Percentiles rank a stretch among this genome's conserved stretches.
Conservation (phyloP, 2,113 vertebrate species). For the Chaetorhynchus papuensis region DNA sequence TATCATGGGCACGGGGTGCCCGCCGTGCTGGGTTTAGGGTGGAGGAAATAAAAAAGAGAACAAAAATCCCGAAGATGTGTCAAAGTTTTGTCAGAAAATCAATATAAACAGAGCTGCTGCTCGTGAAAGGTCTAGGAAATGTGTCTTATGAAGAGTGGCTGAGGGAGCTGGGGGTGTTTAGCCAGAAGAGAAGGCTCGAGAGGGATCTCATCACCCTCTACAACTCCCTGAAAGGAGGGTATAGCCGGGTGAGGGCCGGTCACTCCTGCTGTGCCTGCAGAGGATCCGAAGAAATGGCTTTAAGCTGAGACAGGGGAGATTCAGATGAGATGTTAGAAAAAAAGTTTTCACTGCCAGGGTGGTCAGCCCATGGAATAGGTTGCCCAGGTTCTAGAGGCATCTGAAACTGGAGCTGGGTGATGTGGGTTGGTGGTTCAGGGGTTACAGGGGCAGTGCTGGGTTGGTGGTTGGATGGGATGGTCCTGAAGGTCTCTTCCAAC, state of each 20-base stretch:
- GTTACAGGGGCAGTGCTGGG: not conserved
- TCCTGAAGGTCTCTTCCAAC: not conserved
- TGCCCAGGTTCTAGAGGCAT: not conserved
- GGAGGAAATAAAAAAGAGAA: too few relatives aligned
- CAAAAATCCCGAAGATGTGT: not conserved
- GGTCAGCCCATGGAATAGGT: not conserved
- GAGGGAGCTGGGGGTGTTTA: not conserved
- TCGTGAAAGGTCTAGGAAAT: not conserved
- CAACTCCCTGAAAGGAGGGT: not conserved
- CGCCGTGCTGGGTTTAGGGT: too few relatives aligned
- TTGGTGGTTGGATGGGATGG: not conserved
- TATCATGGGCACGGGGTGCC: accelerated
- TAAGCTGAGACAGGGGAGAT: not conserved
- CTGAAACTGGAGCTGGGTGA: not conserved
- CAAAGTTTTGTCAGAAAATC: not conserved
- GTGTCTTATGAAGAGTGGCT: not conserved
- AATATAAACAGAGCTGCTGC: accelerated
- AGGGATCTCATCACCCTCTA: not conserved
- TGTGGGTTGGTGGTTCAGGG: not conserved
- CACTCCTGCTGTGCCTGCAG: not conserved
- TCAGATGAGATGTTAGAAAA: not conserved
- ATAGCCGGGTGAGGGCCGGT: not conserved
- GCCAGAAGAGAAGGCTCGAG: not conserved
- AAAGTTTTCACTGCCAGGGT: accelerated
- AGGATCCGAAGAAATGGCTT: not conserved